Percentiles rank a stretch among this genome's conserved stretches.
phyloP scores from a whole-genome alignment of 2,113 vertebrate genomes.

The Cercocebus atys region DNA sequence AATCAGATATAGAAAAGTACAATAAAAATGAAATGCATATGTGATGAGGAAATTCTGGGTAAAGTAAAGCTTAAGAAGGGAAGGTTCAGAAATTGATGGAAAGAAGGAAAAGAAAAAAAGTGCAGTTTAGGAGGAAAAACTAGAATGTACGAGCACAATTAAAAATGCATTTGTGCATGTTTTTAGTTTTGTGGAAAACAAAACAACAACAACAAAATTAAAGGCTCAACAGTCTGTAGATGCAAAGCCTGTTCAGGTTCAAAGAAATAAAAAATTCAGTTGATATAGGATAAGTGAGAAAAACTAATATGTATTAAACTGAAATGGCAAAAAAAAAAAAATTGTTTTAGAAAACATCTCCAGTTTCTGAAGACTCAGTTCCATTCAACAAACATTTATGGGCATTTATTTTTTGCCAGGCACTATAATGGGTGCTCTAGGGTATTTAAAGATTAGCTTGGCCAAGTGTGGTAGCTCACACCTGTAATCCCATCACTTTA shows the following conservation, averaged over 20 bases:
- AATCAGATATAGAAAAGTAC: not conserved
- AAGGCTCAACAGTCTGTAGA: not conserved
- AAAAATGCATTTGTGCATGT: not conserved
- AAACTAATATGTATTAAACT: not conserved
- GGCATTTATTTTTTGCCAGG: not conserved
- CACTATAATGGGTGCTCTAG: not conserved
- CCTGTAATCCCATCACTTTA: no score
- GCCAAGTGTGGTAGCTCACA: no score
- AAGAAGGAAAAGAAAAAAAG: not conserved
- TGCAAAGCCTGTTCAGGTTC: not conserved
- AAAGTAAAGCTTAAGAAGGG: not conserved
- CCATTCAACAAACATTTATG: not conserved
- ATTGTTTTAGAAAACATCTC: not conserved
- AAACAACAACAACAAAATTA: not conserved
- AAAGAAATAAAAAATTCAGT: not conserved
- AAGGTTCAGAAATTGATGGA: not conserved
- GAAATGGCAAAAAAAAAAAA: not conserved
- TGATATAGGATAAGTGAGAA: not conserved
- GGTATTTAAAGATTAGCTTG: not conserved
- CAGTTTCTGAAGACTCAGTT: not conserved
- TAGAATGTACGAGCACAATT: not conserved
- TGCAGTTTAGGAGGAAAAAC: not conserved
- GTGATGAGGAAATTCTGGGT: not conserved
- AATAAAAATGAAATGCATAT: not conserved
- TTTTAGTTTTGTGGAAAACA: not conserved